Base-by-base conservation (phyloP, 2,113 vertebrate species). In the Ailurus styani region DNA sequence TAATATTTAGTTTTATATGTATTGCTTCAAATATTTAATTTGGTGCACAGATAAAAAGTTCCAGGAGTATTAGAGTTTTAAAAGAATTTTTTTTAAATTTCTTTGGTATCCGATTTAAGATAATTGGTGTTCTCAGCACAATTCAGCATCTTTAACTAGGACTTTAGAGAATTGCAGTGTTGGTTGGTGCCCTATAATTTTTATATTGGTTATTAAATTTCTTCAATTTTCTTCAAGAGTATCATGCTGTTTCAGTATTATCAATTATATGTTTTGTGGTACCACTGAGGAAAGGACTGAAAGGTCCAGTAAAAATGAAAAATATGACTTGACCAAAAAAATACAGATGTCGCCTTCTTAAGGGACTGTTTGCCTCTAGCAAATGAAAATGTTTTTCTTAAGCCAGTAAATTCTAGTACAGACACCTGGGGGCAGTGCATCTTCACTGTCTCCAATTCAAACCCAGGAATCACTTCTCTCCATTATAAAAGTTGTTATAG, bases 371-470 rank as follows among this genome's bases (percentile, higher is more conserved):
- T 97, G 52, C 66, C 54, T 96, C 12, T 75, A 93, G 64, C 52
- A 95, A 91, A 86, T 55, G 47, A 96, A 75, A 72, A 23, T 55
- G 7, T 42, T 95, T 94, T 90, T 97, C 29, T 92, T 93, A 93
- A 95, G 82, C 6, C 66, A 97, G 50, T 96, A 70, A 96, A 90
- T 94, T 45, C 40, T 70, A 50, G 7, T 68, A 66, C 29, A 93
- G 81, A 98, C 97, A 97, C 96, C 70, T 94, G 98, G 87, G 95
- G 98, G 98, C 97, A 98, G 96, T 97, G 98, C 79, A 42, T 95
- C 79, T 96, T 98, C 90, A 96, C 45, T 57, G 4, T 79, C 42
- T 12, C 0, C 62, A 64, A 72, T 72, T 95, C 57, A 95, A 96
- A 95, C 83, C 93, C 55, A 75, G 0, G 0, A 7, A 73, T 91